These are phyloP conservation scores for Amphilophus citrinellus DNA, from an alignment of 2,113 vertebrate species.

Conservation along the genomic window DNA sequence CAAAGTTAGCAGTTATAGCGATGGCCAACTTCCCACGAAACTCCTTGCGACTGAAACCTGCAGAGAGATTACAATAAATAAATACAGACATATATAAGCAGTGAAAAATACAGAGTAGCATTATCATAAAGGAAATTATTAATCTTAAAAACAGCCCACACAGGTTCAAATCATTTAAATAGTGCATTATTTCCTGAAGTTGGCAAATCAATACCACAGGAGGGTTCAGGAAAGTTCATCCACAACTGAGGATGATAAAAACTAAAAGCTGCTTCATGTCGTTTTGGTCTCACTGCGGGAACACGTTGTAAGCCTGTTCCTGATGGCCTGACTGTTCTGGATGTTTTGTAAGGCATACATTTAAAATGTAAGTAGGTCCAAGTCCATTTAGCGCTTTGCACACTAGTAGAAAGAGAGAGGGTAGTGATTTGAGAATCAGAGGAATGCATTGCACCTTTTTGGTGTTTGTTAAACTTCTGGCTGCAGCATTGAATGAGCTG, in stretches of 20 bases:
- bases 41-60: constrained; percentile 95
- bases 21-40: constrained; percentile 98
- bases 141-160: neutral
- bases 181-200: neutral
- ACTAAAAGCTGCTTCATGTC: neutral
- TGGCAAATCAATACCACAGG: neutral
- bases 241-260: too few relatives aligned
- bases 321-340: neutral
- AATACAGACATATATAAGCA: neutral
- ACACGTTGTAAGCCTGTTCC: neutral
- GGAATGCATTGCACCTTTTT: fast-evolving
- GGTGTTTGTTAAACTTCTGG: neutral
- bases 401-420: neutral
- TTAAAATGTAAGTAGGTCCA: neutral
- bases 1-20: constrained; percentile 97
- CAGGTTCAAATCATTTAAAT: fast-evolving
- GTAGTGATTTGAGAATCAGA: neutral
- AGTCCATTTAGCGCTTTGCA: neutral
- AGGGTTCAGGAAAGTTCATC: too few relatives aligned
- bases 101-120: neutral
- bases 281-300: neutral
- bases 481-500: too few relatives aligned
- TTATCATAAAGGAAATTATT: neutral
- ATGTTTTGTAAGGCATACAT: neutral
- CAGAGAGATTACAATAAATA: neutral